Percentiles rank a stretch among this genome's conserved stretches.
Evolutionary conservation across 2,113 vertebrate genomes (phyloP).

Genomic region (Anarhynchus alexandrinus): DNA sequence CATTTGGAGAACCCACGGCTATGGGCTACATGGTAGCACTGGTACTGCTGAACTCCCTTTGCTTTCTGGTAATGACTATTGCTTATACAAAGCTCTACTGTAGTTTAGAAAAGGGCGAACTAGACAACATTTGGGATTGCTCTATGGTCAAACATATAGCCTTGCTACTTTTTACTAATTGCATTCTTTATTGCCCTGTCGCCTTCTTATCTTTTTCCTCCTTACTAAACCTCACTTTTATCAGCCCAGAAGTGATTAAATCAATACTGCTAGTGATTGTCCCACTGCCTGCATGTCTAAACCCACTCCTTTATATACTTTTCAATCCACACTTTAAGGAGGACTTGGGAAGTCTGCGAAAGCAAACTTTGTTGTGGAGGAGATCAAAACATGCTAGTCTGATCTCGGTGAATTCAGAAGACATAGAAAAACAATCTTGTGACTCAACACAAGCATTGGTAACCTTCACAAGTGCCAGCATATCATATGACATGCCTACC

Average conservation of each 20-base stretch:
- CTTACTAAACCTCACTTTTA: slow-evolving; percentile 82
- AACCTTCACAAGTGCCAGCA: slow-evolving; percentile 71
- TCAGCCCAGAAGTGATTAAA: slow-evolving; percentile 85
- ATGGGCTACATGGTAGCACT: slow-evolving; percentile 84
- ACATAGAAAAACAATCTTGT: slow-evolving; percentile 90
- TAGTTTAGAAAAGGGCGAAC: slow-evolving; percentile 77
- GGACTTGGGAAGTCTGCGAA: slow-evolving; percentile 80
- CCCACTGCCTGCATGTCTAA: slow-evolving; percentile 89
- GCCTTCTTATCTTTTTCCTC: slow-evolving; percentile 91
- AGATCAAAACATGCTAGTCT: slow-evolving; percentile 74
- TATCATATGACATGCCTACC: slow-evolving; percentile 67
- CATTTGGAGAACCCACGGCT: slow-evolving; percentile 77
- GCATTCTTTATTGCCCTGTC: slow-evolving; percentile 89
- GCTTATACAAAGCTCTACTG: slow-evolving; percentile 89
- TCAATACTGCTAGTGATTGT: slow-evolving; percentile 87
- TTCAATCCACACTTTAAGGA: slow-evolving; percentile 91
- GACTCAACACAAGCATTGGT: slow-evolving; percentile 92
- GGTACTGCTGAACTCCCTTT: slow-evolving; percentile 88
- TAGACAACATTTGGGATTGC: slow-evolving; percentile 81
- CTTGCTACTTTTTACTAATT: slow-evolving; percentile 91
- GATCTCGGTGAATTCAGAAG: slow-evolving; percentile 81
- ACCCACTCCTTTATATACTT: slow-evolving; percentile 92
- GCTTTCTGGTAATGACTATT: slow-evolving; percentile 88
- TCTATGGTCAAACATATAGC: slow-evolving; percentile 89
- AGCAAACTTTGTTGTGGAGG: slow-evolving; percentile 68